Evolutionary conservation across 1,140 invertebrate species (phyloP).

Genomic region (Drosophila yakuba): DNA sequence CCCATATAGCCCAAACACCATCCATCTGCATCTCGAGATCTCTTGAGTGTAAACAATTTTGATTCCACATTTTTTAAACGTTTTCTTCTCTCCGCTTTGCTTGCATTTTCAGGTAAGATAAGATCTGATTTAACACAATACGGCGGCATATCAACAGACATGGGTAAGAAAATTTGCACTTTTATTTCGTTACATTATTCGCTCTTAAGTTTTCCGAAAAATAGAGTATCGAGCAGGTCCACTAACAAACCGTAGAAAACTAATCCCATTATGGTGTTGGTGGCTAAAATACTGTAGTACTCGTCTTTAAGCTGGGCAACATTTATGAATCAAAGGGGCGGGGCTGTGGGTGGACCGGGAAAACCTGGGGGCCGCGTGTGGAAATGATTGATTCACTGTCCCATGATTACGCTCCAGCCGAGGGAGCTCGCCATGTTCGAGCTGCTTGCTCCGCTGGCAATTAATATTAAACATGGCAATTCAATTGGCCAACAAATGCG

Average conservation of each 20-base stretch:
- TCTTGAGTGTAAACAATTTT: conserved; percentile 61
- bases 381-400: conserved; percentile 71
- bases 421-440: conserved; percentile 48
- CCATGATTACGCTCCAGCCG: conserved; percentile 55
- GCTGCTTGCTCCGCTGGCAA: conserved; percentile 48
- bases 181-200: conserved; percentile 67
- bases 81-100: conserved; percentile 66
- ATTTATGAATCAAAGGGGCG: conserved; percentile 34
- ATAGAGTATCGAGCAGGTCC: conserved; percentile 22
- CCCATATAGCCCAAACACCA: background rate
- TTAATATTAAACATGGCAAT: conserved; percentile 73
- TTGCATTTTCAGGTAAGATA: conserved; percentile 83
- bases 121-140: conserved; percentile 85
- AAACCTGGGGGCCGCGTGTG: conserved; percentile 61
- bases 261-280: conserved; percentile 28
- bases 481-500: conserved; percentile 47
- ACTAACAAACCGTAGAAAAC: conserved; percentile 36
- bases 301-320: conserved; percentile 7
- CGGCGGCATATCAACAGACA: conserved; percentile 85
- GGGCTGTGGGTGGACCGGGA: conserved; percentile 44
- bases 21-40: conserved; percentile 28
- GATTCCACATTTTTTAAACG: conserved; percentile 73
- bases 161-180: conserved; percentile 84
- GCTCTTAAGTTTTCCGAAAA: conserved; percentile 40
- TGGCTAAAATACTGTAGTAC: conserved; percentile 34